phyloP scores from a whole-genome alignment of 1,140 invertebrate species.

The Calosoma granatense region DNA sequence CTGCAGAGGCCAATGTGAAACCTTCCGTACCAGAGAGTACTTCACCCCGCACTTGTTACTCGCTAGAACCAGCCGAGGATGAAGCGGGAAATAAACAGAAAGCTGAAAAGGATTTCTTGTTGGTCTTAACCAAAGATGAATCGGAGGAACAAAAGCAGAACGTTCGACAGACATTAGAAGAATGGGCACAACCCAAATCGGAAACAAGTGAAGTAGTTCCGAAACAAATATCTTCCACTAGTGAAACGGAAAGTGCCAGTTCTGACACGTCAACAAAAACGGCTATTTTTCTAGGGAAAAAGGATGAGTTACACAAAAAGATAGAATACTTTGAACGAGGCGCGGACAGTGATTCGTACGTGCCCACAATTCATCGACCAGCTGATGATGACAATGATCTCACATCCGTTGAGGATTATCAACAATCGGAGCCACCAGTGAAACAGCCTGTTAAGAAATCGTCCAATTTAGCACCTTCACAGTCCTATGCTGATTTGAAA shows the following conservation, averaged over 20 bases:
- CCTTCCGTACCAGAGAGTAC: slow-evolving; percentile 22
- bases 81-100: slow-evolving; percentile 22
- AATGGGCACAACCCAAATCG: slow-evolving; percentile 34
- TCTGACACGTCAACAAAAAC: slow-evolving; percentile 58
- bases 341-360: slow-evolving; percentile 32
- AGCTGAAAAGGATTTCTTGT: slow-evolving; percentile 37
- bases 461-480: slow-evolving; percentile 41
- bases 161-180: slow-evolving; percentile 37
- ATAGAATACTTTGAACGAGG: slow-evolving; percentile 71
- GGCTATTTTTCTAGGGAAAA: slow-evolving; percentile 43
- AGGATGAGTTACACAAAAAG: slow-evolving; percentile 55
- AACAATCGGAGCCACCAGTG: slow-evolving; percentile 1
- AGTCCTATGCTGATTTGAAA: slow-evolving; percentile 63
- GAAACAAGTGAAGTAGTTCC: slow-evolving; percentile 21
- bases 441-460: slow-evolving; percentile 23
- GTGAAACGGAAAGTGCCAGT: slow-evolving; percentile 56
- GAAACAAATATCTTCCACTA: slow-evolving; percentile 33
- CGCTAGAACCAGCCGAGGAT: slow-evolving; percentile 39
- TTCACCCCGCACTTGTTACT: slow-evolving; percentile 44
- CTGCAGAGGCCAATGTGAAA: slow-evolving; percentile 35
- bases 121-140: slow-evolving; percentile 38
- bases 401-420: slow-evolving; percentile 26
- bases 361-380: slow-evolving; percentile 43
- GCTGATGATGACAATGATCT: slow-evolving; percentile 38
- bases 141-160: slow-evolving; percentile 29